Base-by-base conservation (phyloP, 2,113 vertebrate species). In the Tragelaphus imberbis region DNA sequence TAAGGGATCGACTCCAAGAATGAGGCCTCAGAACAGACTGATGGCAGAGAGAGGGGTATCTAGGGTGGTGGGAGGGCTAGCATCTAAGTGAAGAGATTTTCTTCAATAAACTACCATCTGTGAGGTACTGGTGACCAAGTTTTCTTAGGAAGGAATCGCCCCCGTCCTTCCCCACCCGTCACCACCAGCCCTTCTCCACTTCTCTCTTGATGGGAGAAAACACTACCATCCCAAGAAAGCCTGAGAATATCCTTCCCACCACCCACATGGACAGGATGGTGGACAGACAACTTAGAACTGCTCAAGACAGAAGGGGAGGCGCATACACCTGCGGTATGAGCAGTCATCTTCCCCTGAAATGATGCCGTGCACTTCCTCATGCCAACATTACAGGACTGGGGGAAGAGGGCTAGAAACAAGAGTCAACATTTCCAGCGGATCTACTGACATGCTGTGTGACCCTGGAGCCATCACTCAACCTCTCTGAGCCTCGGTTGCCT, bases 261-360 rank as follows among this genome's bases (percentile, higher is more conserved):
- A 61, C 8, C 13, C 55, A 27, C 9, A 49, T 25, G 59, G 80
- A 36, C 55, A 71, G 84, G 36, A 14, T 1, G 33, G 53, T 12
- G 1, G 59, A 13, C 1, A 81, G 80, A 79, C 63, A 65, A 13
- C 49, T 21, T 7, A 81, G 33, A 25, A 21, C 23, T 0, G 0
- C 3, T 19, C 3, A 2, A 16, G 51, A 53, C 27, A 49, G 65
- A 19, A 2, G 2, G 4, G 2, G 9, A 59, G 8, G 30, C 1
- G 1, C 5, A 1, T n/a, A 7, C 23, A 6, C 12, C 25, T 40
- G 49, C 28, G 56, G 17, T 0, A 0, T 4, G 9, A 28, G 30
- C 33, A 36, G 11, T 4, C 51, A 2, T 11, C 49, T 7, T 12
- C 27, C n/a, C 21, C 56, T 9, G 47, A 84, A 40, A 51, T 16